phyloP scores from a whole-genome alignment of 2,888 invertebrate species.

The Cephonodes hylas region DNA sequence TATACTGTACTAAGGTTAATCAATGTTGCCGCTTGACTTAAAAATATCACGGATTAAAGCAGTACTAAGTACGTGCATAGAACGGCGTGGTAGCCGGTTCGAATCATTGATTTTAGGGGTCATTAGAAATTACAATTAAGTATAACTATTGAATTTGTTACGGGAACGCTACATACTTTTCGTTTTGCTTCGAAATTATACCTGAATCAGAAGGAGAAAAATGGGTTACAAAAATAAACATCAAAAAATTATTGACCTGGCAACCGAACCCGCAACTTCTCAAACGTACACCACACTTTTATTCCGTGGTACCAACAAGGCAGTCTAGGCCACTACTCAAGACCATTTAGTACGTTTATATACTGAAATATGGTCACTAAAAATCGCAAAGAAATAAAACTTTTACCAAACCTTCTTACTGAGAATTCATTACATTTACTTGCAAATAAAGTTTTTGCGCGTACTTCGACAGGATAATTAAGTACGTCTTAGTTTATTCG shows the following conservation, averaged over 20 bases:
- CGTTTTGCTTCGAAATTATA: no score
- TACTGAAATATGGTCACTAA: no score
- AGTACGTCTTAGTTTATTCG: not conserved
- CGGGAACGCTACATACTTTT: not conserved
- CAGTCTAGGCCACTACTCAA: no score
- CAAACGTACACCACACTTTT: no score
- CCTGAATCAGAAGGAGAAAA: no score
- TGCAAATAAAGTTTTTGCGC: not conserved
- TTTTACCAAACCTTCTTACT: not conserved
- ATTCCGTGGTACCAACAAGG: no score
- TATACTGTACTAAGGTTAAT: not conserved
- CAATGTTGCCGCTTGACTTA: not conserved
- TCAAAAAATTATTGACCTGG: no score
- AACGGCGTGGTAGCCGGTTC: not conserved
- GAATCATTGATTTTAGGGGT: not conserved
- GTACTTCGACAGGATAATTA: conserved; percentile 4
- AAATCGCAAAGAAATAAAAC: not conserved
- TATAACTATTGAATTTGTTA: not conserved
- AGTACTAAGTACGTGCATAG: not conserved
- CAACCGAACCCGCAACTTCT: no score
- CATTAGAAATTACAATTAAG: not conserved
- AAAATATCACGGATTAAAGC: not conserved
- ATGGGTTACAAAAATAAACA: no score
- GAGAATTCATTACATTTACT: not conserved
- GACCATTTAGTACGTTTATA: no score